Evolutionary conservation across 1,140 invertebrate species (phyloP), one percentile per base, ranked within the genome.

Genomic region (Drosophila erecta): DNA sequence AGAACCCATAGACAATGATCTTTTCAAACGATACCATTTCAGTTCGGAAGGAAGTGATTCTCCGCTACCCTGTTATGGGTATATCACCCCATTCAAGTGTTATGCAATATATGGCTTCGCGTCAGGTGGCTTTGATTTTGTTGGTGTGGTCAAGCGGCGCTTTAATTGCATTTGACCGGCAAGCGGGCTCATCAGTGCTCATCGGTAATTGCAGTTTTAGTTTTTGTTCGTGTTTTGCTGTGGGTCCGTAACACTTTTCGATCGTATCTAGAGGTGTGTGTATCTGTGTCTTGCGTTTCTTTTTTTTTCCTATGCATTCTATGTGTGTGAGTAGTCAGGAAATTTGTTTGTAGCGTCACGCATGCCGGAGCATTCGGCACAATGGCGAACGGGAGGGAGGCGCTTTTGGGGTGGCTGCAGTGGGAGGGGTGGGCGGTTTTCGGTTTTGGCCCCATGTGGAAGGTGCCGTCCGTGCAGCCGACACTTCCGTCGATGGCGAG

Each of bases 311-410:
- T 17, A 41, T 44, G 20, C 4, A 59, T 47, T 46, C 33, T 76
- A 55, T 76, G 62, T 76, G 62, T 81, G 54, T 55, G 61, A 59
- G 58, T 54, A 85, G 77, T 83, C 83, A 86, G 83, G 84, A 86
- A 86, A 86, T 86, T 90, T 90, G 80, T 79, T 90, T 81, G 75
- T 73, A 83, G 73, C 84, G 90, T 91, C 90, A 91, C 90, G 90
- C 90, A 90, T 91, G 90, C 85, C 81, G 76, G 72, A 74, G 74
- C 86, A 91, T 91, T 86, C 58, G 76, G 90, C 84, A 91, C 90
- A 91, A 91, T 84, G 65, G 64, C 69, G 30, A 59, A 40, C 24
- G 24, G 59, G 53, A 38, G 20, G 35, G 24, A 24, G 24, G 24
- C 58, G 44, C 20, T 17, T 27, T 27, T 22, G 14, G 17, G 22